These are phyloP conservation scores for Diaphora mendica DNA, from an alignment of 2,888 invertebrate species.

Conservation along the genomic window DNA sequence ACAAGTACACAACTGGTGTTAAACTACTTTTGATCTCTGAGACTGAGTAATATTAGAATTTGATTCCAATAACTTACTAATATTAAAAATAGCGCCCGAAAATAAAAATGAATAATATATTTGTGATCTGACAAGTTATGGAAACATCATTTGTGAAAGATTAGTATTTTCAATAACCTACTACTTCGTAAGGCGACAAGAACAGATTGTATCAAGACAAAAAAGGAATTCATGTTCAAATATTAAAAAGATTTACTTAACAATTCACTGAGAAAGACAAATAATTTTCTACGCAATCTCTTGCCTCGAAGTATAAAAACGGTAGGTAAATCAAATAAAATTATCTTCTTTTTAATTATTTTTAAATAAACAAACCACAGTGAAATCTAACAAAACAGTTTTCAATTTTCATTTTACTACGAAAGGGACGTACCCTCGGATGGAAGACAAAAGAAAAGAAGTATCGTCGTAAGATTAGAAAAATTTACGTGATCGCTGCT, in stretches of 20 bases:
- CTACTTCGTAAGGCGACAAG: not conserved
- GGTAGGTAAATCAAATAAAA: not conserved
- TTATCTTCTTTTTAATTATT: not conserved
- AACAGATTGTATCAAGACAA: not conserved
- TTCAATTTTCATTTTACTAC: conserved; percentile 54
- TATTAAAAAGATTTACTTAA: not conserved
- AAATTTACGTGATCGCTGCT: conserved; percentile 72
- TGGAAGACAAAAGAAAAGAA: conserved; percentile 49
- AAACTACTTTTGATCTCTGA: not conserved
- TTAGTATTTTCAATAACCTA: not conserved
- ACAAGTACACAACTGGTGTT: not conserved
- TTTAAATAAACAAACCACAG: conserved; percentile 13
- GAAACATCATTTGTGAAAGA: not conserved
- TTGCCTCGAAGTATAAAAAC: not conserved
- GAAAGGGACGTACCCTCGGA: conserved; percentile 32
- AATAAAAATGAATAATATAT: too few species aligned
- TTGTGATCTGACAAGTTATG: not conserved
- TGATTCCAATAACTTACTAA: not conserved
- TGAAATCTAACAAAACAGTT: conserved; percentile 30
- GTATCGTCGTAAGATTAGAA: conserved; percentile 70
- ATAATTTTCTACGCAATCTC: not conserved
- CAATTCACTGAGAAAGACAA: not conserved
- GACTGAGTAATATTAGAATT: not conserved
- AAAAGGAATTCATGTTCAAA: not conserved
- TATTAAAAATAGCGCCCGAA: too few species aligned